A percentile compares a stretch with the other conserved stretches of the same genome.
Evolutionary conservation across 1,140 invertebrate genomes (phyloP).

Genomic region (Zaprionus camerounensis): DNA sequence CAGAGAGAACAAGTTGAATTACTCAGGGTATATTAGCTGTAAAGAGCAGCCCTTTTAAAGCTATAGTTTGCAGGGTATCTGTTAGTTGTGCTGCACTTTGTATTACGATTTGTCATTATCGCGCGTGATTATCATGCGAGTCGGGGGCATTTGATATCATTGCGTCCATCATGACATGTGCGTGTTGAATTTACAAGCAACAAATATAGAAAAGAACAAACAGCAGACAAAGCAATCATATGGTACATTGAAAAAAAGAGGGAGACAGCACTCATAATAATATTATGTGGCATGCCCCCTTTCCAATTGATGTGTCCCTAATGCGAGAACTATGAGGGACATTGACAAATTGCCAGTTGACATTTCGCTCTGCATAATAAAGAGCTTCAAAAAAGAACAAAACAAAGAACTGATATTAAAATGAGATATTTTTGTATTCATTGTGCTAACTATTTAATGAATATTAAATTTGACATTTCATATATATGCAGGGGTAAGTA

Average conservation of each 20-base stretch:
- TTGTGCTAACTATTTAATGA: constrained; percentile 27
- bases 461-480: constrained; percentile 20
- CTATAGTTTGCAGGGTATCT: constrained; percentile 2
- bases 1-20: constrained; percentile 23
- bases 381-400: constrained; percentile 25
- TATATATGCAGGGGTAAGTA: neutral
- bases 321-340: constrained; percentile 56
- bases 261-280: neutral
- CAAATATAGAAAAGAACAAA: constrained; percentile 4
- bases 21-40: constrained; percentile 3
- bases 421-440: constrained; percentile 7
- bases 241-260: neutral
- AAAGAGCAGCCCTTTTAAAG: neutral
- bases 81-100: neutral
- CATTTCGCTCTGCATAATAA: constrained; percentile 50
- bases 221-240: constrained; percentile 32
- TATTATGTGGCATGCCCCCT: neutral
- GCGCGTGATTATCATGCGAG: constrained; percentile 60
- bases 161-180: constrained; percentile 49
- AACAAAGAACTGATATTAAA: constrained; percentile 28
- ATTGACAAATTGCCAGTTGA: constrained; percentile 60
- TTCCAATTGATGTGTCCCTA: constrained; percentile 22
- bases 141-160: constrained; percentile 46
- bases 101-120: constrained; percentile 39
- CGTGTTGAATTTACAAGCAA: constrained; percentile 51